Evolutionary conservation across 1,140 invertebrate species (phyloP), one percentile per base, ranked within the genome.

Genomic region (Anagrus nilaparvatae): DNA sequence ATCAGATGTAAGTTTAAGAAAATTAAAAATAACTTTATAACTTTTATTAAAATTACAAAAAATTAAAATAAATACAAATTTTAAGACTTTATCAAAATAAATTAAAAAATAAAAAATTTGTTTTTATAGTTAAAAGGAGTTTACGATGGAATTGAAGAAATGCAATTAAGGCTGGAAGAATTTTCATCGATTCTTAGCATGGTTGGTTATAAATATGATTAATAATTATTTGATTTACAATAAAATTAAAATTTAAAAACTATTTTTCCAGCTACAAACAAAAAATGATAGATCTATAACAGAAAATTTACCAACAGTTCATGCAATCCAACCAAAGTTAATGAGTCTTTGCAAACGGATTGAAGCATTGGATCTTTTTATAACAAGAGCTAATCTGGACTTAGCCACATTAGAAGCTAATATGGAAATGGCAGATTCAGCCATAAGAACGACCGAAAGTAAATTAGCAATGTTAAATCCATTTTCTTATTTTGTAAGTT

Each of bases 161-260:
- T 58, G 56, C 53, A 58, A 39, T 51, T 52, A 17, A 44, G 52
- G 3, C 43, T 58, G 10, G 56, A 58, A 43, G 56, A 58, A 50
- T 58, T 55, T 41, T 49, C 46, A 25, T 55, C 54, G 5, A 46
- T 58, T 3, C 46, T 53, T 43, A 46, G 50, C 49, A 58, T 54
- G 56, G 56, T 58, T 49, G 40, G 38, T 39, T 30, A 29, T 5
- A 12, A n/a, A n/a, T 10, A 12, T 8, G 6, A 23, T 13, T 4
- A 21, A 9, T 16, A 36, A 16, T 24, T 13, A 9, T 19, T 21
- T 21, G 4, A 21, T 8, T 1, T 19, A 12, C 12, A 33, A 33
- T 14, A 32, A 14, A 9, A 18, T 14, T n/a, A 7, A 2, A 14
- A 18, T 32, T 7, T 8, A 9, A 2, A 8, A 5, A 18, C 25